Conservation (phyloP, 92 coral and sea anemone species). For the Porites rus region DNA sequence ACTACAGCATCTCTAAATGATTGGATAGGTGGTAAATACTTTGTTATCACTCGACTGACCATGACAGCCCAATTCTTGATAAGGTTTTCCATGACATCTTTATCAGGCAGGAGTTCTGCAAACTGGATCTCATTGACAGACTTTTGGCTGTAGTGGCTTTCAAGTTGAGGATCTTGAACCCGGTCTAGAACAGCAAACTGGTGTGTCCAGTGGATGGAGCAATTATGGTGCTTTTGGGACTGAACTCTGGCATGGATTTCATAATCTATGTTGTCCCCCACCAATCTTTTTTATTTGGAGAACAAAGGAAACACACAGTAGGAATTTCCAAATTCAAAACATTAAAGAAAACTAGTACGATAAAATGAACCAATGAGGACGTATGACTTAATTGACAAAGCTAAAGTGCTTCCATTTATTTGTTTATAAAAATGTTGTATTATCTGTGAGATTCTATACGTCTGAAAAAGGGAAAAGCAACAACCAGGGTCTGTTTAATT, state of each 20-base stretch:
- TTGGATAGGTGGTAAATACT: conserved; percentile 45
- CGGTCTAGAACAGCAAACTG: conserved; percentile 61
- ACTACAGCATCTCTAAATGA: conserved; percentile 52
- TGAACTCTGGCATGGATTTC: conserved; percentile 66
- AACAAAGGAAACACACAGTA: too few species aligned
- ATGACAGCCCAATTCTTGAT: conserved; percentile 62
- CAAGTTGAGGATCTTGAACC: conserved; percentile 58
- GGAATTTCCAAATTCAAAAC: too few species aligned
- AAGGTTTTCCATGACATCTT: conserved; percentile 57
- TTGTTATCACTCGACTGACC: conserved; percentile 71
- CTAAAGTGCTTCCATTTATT: too few species aligned
- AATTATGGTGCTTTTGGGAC: conserved; percentile 44
- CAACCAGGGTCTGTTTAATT: too few species aligned
- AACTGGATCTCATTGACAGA: conserved; percentile 52
- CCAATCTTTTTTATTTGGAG: conserved; percentile 37
- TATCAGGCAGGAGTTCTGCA: conserved; percentile 66
- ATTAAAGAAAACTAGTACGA: too few species aligned
- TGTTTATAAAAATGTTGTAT: too few species aligned
- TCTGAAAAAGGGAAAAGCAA: too few species aligned
- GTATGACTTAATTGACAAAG: too few species aligned
- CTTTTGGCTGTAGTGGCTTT: conserved; percentile 43
- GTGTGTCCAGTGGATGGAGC: conserved; percentile 77
- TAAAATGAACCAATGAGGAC: too few species aligned
- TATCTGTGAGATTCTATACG: too few species aligned
- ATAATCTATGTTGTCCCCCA: conserved; percentile 71